Evolutionary conservation across 2,888 invertebrate genomes (phyloP).

Genomic region (Podabrus alpinus): DNA sequence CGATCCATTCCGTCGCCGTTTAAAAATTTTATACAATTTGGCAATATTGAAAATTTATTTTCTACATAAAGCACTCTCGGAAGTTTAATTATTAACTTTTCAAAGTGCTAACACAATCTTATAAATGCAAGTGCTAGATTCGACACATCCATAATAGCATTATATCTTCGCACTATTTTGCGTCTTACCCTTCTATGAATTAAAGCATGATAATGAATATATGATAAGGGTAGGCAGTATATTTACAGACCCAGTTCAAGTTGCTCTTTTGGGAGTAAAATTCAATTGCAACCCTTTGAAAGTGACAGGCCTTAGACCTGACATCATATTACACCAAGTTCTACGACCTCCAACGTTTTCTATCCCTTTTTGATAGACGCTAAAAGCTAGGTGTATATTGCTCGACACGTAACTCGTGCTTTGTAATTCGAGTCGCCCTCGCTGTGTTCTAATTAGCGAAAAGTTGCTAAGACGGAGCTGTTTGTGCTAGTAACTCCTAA

Average conservation of each 20-base stretch:
- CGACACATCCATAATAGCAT: constrained; percentile 22
- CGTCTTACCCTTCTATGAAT: constrained; percentile 43
- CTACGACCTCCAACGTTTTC: constrained; percentile 24
- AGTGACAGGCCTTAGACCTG: constrained; percentile 44
- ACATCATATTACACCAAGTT: constrained; percentile 40
- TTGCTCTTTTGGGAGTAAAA: constrained; percentile 52
- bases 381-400: constrained; percentile 22
- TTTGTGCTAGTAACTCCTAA: constrained; percentile 20
- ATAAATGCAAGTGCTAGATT: constrained; percentile 8
- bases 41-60: neutral
- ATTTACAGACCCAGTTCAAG: constrained; percentile 48
- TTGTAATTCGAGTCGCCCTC: constrained; percentile 36
- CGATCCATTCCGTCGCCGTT: neutral
- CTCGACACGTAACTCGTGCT: constrained; percentile 28
- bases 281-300: constrained; percentile 54
- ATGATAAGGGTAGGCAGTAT: constrained; percentile 50
- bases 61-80: neutral
- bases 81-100: neutral
- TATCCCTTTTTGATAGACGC: constrained; percentile 21
- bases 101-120: neutral
- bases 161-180: constrained; percentile 25
- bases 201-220: constrained; percentile 53
- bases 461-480: constrained; percentile 34
- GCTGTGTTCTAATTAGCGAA: constrained; percentile 38
- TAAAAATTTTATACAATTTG: neutral